Base-by-base conservation (phyloP, 2,113 vertebrate species). In the Lepidothrix coronata region DNA sequence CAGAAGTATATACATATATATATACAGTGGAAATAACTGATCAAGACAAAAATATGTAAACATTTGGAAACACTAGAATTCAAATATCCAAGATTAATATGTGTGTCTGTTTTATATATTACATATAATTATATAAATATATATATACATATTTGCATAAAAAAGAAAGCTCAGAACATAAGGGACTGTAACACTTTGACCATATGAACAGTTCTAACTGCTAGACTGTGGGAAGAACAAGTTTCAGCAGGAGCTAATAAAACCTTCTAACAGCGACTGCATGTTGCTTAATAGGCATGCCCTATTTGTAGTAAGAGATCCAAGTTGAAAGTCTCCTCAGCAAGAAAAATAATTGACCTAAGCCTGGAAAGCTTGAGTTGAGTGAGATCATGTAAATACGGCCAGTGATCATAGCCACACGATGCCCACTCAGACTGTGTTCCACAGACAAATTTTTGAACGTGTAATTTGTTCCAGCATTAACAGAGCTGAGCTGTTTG, bases 271-370 rank as follows among this genome's bases (percentile, higher is more conserved):
- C 8, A 35, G 55, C 48, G 63, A 86, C 72, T 74, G 21, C 59
- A 46, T 63, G 51, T 35, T 58, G 41, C 71, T 61, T 86, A 86
- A 80, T 5, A 67, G 52, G 61, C 48, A 48, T 52, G 39, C 30
- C 48, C 52, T 75, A 57, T 48, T 52, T 85, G 52, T 57, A 89
- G 35, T 33, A 92, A 76, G 43, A 91, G 21, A 89, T 79, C 9
- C 5, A 14, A 86, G 51, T 62, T 74, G 67, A 88, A 62, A 88
- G 74, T 70, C 59, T 74, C 28, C 59, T 71, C 72, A 67, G 72
- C 39, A 86, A 92, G 48, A 92, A 93, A 95, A 96, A 92, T 63
- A 92, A 86, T 66, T 86, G 39, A 92, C 83, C 39, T 88, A 91
- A 92, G 59, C 58, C 39, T 67, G 79, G 72, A 77, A 93, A 92